Base-by-base conservation (phyloP, 2,113 vertebrate species). In the Macrotus californicus region DNA sequence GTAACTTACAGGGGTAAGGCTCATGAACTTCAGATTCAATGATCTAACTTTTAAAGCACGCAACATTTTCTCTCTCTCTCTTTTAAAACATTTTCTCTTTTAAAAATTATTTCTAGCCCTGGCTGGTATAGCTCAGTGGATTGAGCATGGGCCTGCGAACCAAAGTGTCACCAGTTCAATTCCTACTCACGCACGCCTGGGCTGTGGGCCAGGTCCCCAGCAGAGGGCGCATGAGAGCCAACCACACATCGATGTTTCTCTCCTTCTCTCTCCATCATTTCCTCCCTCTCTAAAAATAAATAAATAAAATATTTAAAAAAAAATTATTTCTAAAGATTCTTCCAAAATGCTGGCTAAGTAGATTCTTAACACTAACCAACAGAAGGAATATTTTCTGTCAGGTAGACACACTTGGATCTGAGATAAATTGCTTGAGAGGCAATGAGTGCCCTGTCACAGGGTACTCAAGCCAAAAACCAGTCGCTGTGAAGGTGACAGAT, bases 51-150 rank as follows among this genome's bases (percentile, higher is more conserved):
- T 34, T 64, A 91, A 64, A 13, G 43, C 36, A 66, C 9, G 5
- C 39, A 75, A 46, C 0, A 22, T 75, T 89, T 83, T 16, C 52
- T 66, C 21, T 43, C 80, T 16, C 52, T 66, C 21, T 43, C 79
- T 82, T 43, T n/a, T n/a, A n/a, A n/a, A 75, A 46, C 0, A 22
- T 75, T 89, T 83, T 16, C 52, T 66, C 21, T 43, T 83, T 82
- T 43, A 73, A 93, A 93, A 87, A 83, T 46, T 46, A 76, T 86
- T 61, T 73, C n/a, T 76, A 7, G n/a, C n/a, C n/a, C n/a, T n/a
- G n/a, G n/a, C n/a, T n/a, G n/a, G n/a, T n/a, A n/a, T n/a, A n/a
- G n/a, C n/a, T n/a, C n/a, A n/a, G n/a, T n/a, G n/a, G n/a, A n/a
- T n/a, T n/a, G n/a, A n/a, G n/a, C n/a, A n/a, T n/a, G n/a, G n/a